These are phyloP conservation scores for Psittacara wagleri DNA, from an alignment of 2,113 vertebrate species.

Conservation along the genomic window DNA sequence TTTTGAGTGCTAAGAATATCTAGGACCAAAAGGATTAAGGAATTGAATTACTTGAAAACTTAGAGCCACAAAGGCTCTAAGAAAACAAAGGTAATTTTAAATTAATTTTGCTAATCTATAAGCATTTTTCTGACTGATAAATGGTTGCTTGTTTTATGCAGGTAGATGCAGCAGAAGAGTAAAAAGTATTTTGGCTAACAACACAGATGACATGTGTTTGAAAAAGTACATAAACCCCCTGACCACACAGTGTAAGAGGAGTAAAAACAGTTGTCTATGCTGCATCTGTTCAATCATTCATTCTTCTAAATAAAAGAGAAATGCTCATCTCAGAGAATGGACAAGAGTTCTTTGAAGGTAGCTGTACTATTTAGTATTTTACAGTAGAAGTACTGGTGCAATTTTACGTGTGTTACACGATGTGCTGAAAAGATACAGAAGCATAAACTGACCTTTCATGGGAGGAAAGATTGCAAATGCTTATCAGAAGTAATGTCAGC, in stretches of 20 bases:
- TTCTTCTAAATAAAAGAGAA: neutral
- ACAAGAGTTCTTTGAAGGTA: neutral
- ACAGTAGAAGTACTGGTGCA: neutral
- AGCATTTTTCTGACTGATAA: neutral
- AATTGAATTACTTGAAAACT: neutral
- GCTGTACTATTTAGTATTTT: neutral
- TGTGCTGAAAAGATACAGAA: neutral
- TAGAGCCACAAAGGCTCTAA: neutral
- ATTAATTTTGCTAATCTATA: neutral
- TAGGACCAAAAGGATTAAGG: neutral
- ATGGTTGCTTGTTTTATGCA: neutral
- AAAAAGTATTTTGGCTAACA: neutral
- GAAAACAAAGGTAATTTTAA: neutral
- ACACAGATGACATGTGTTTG: neutral
- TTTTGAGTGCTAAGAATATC: neutral
- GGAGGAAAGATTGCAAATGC: neutral
- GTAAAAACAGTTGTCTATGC: neutral
- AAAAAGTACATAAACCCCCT: neutral
- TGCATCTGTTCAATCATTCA: neutral
- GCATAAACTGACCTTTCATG: neutral
- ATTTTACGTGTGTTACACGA: neutral
- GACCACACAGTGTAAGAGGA: neutral
- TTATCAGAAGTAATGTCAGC: neutral
- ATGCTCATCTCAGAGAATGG: neutral
- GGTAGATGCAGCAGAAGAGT: neutral